Evolutionary conservation across 1,140 invertebrate genomes (phyloP).

Genomic region (Armadillidium nasatum): DNA sequence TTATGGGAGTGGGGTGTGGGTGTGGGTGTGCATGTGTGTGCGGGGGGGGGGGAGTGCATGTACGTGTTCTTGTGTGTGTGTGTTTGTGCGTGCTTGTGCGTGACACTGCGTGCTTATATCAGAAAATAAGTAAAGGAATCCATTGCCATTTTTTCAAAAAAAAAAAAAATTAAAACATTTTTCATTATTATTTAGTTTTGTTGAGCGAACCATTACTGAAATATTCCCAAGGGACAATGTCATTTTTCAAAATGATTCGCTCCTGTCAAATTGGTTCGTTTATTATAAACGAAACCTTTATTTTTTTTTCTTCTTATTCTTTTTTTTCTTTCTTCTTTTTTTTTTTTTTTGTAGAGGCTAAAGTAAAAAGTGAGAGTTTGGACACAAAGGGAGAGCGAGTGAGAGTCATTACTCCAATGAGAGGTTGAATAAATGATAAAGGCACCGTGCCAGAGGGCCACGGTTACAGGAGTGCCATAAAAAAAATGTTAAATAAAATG

Average conservation of each 20-base stretch:
- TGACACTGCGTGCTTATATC: too few species aligned
- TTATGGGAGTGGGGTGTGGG: too few species aligned
- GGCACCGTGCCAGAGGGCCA: not conserved
- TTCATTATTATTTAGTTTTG: not conserved
- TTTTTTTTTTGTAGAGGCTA: not conserved
- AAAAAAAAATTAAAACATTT: not conserved
- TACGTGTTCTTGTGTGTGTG: too few species aligned
- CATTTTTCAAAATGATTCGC: conserved; percentile 10
- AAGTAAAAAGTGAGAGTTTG: not conserved
- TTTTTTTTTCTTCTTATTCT: too few species aligned
- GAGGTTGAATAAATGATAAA: not conserved
- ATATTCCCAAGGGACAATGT: not conserved
- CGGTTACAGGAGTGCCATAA: too few species aligned
- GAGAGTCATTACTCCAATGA: not conserved
- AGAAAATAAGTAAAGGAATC: too few species aligned
- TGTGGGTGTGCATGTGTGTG: too few species aligned
- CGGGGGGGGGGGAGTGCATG: too few species aligned
- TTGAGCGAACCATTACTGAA: not conserved
- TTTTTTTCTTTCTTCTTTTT: too few species aligned
- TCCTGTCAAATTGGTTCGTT: not conserved
- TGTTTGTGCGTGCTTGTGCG: too few species aligned
- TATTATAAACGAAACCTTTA: not conserved
- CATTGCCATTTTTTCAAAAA: not conserved
- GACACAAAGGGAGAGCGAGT: not conserved
- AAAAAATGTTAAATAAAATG: too few species aligned